Evolutionary conservation across 2,797 vertebrate genomes (phyloP), one percentile per base, ranked within the genome.

Genomic region (Rhincodon typus): DNA sequence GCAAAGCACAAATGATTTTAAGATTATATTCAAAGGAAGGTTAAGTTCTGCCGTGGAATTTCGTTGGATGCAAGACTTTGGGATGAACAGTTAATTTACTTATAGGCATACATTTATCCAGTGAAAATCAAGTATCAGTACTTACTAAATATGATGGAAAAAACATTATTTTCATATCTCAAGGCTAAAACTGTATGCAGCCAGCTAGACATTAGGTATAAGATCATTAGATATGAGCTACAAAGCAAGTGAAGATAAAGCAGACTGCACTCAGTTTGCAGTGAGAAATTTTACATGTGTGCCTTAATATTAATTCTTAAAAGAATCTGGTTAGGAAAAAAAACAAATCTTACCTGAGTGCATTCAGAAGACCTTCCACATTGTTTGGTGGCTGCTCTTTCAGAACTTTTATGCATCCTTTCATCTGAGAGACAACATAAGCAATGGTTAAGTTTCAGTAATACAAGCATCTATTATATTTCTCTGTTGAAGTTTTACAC

Each of bases 321-420:
- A 57, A 90, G 34, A 62, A 62, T 12, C 67, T 25, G 17, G 15
- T 66, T 66, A 2, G 10, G n/a, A 42, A 95, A 57, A 10, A 50
- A 46, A 74, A 34, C 23, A 86, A 8, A 62, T 96, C 98, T 96
- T 98, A 99, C 99, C 98, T 99, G 97, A 99, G 99, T 96, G 99
- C 99, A 91, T 99, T 99, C 96, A 99, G 98, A 96, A 99, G 98
- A 94, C 99, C 99, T 97, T 99, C 99, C 96, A 99, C 99, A 69
- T 98, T 99, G 97, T 99, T 99, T 6, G 98, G 98, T 46, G 99
- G 98, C 96, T 99, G 99, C 62, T 99, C 99, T 97, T 99, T 99
- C 97, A 99, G 98, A 96, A 99, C 99, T 86, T 98, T 98, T 97
- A 98, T 98, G 97, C 98, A 98, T 95, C 98, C 98, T 97, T 98